A percentile compares a stretch with the other conserved stretches of the same genome.
These are phyloP conservation scores for Camelus dromedarius DNA, from an alignment of 2,113 vertebrate species.

Conservation along the genomic window DNA sequence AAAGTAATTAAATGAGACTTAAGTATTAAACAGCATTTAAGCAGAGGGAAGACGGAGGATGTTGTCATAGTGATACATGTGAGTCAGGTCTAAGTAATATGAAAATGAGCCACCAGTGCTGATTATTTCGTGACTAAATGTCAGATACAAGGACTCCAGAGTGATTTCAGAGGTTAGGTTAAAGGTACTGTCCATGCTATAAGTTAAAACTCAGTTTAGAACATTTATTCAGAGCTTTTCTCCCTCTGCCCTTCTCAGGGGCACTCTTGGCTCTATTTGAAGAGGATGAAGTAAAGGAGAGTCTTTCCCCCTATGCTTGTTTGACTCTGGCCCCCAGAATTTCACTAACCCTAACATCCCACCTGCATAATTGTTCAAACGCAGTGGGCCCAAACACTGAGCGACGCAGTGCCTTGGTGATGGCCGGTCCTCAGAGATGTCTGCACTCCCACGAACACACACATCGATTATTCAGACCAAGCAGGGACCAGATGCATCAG, in stretches of 20 bases:
- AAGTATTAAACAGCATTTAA: slow-evolving; percentile 27
- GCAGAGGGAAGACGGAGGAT: background rate
- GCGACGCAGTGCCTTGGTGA: accelerated
- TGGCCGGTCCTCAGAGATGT: background rate
- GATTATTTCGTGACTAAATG: background rate
- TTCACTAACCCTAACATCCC: too few species aligned
- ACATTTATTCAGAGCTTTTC: background rate
- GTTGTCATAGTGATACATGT: background rate
- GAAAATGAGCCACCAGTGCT: background rate
- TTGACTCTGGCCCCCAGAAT: background rate
- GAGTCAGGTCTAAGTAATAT: background rate
- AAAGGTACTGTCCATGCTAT: background rate
- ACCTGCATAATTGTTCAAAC: background rate
- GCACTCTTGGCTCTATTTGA: background rate
- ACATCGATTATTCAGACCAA: background rate
- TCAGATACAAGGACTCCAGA: background rate
- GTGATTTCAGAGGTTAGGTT: background rate
- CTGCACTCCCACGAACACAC: background rate
- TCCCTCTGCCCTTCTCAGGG: background rate
- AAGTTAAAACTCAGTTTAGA: background rate
- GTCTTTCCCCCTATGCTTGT: background rate
- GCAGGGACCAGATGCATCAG: background rate
- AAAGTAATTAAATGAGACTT: slow-evolving; percentile 61
- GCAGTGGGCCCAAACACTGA: background rate
- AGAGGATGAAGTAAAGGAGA: background rate